Conservation (phyloP, 2,797 vertebrate genomes). For the Phaenicophaeus curvirostris region DNA sequence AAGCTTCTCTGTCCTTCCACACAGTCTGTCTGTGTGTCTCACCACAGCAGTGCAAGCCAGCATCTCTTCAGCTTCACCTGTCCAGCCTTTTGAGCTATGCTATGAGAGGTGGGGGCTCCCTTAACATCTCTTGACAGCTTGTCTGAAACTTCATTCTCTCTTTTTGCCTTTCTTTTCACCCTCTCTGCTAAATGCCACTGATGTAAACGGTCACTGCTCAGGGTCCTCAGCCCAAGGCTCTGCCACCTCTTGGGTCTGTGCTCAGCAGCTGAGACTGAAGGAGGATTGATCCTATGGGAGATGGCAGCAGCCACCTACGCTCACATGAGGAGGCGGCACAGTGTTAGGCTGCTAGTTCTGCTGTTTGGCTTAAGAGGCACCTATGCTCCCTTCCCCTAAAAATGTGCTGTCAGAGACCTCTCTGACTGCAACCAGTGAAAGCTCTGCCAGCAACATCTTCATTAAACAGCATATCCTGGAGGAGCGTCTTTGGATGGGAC, state of each 20-base stretch:
- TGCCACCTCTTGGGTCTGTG: not conserved
- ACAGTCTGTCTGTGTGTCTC: accelerated
- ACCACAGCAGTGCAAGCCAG: too few species aligned
- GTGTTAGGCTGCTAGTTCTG: not conserved
- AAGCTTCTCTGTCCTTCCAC: not conserved
- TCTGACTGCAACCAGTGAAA: not conserved
- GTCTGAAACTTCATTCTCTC: not conserved
- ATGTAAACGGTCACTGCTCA: not conserved
- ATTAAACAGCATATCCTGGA: not conserved
- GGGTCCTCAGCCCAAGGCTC: not conserved
- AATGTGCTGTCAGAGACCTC: not conserved
- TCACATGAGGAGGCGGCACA: not conserved
- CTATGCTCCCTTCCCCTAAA: not conserved
- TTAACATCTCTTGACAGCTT: not conserved
- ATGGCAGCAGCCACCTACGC: not conserved
- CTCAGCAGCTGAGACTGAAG: not conserved
- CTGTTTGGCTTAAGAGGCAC: not conserved
- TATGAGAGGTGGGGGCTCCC: not conserved
- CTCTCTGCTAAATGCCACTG: not conserved
- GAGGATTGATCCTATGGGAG: not conserved
- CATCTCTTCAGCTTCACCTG: not conserved
- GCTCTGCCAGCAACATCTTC: not conserved
- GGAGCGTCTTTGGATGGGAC: not conserved
- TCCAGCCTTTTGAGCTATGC: not conserved
- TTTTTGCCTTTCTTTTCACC: not conserved